Evolutionary conservation across 2,888 invertebrate species (phyloP).

Genomic region (Cinara cedri): DNA sequence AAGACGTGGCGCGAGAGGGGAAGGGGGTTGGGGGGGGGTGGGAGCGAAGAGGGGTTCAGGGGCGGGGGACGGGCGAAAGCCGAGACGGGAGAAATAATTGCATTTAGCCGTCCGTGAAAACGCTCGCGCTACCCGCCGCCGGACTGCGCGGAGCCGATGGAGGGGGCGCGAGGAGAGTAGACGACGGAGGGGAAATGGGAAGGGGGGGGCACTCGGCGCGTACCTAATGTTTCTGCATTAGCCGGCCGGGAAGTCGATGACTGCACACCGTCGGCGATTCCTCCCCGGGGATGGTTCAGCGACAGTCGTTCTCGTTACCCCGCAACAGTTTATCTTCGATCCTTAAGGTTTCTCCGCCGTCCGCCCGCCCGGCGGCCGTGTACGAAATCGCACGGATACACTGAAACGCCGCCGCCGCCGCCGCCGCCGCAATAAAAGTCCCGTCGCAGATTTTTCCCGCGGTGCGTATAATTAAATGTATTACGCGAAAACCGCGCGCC

Average conservation of each 20-base stretch:
- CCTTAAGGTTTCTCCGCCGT: constrained; percentile 5
- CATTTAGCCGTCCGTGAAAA: constrained; percentile 39
- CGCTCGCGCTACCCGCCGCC: background rate
- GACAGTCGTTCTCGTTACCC: constrained; percentile 49
- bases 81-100: constrained; percentile 25
- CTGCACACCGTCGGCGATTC: constrained; percentile 44
- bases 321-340: constrained; percentile 55
- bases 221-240: constrained; percentile 53
- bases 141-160: too few relatives aligned
- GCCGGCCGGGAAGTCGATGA: constrained; percentile 35
- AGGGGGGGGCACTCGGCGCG: background rate
- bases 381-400: too few relatives aligned
- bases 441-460: too few relatives aligned
- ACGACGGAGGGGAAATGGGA: background rate
- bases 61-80: background rate
- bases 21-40: background rate
- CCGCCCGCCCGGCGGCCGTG: too few relatives aligned
- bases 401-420: background rate
- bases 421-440: background rate
- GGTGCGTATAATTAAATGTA: too few relatives aligned
- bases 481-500: background rate
- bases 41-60: background rate
- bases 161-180: background rate
- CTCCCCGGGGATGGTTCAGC: constrained; percentile 54
- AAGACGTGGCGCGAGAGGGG: too few relatives aligned